Conservation (phyloP, 2,113 vertebrate genomes). For the Hipposideros armiger region DNA sequence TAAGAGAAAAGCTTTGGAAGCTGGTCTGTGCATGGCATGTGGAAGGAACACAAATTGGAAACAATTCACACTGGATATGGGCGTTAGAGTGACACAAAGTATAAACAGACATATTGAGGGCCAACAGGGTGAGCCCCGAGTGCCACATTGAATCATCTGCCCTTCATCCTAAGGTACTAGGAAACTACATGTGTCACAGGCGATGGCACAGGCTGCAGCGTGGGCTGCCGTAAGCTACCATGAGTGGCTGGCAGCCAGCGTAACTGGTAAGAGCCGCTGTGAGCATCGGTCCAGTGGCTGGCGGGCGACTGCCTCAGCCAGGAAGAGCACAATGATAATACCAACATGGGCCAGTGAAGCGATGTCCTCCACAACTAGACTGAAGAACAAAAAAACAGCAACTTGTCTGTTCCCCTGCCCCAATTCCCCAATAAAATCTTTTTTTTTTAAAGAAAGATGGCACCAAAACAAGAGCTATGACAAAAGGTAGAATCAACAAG, state of each 20-base stretch:
- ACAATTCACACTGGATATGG: neutral
- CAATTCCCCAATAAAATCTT: too few relatives aligned
- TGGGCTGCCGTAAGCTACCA: too few relatives aligned
- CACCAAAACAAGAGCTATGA: conserved; percentile 33
- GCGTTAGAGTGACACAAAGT: neutral
- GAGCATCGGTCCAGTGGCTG: too few relatives aligned
- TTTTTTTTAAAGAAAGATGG: neutral
- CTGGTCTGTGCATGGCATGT: neutral
- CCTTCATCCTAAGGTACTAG: neutral
- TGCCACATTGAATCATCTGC: neutral
- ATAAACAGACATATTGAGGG: neutral
- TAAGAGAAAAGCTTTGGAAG: neutral
- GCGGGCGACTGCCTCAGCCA: too few relatives aligned
- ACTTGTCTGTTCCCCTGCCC: too few relatives aligned
- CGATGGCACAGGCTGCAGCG: too few relatives aligned
- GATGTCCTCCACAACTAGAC: too few relatives aligned
- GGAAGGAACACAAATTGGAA: neutral
- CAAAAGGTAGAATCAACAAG: neutral
- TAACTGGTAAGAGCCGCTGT: too few relatives aligned
- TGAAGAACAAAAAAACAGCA: too few relatives aligned
- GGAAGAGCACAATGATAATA: too few relatives aligned
- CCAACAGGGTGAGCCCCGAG: neutral
- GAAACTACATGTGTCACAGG: neutral
- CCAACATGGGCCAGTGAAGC: too few relatives aligned
- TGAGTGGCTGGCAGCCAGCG: too few relatives aligned